Percentiles rank a stretch among this genome's conserved stretches.
These are phyloP conservation scores for Ennomos quercinarius DNA, from an alignment of 2,888 invertebrate species.

Conservation along the genomic window DNA sequence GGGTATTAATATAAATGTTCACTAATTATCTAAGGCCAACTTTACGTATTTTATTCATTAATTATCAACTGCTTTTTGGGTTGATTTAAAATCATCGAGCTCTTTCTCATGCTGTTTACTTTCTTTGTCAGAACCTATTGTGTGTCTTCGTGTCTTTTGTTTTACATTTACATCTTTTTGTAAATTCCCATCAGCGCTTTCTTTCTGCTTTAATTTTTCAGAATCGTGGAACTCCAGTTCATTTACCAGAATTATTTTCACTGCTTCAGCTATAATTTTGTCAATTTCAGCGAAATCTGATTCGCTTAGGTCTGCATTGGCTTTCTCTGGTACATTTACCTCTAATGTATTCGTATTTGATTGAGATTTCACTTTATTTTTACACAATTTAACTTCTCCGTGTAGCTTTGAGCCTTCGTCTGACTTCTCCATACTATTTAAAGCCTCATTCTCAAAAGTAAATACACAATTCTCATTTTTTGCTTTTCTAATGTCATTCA, in stretches of 20 bases:
- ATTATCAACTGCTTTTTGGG: not conserved
- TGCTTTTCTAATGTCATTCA: too few relatives aligned
- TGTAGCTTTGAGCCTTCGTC: too few relatives aligned
- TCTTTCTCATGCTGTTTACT: slow-evolving; percentile 3
- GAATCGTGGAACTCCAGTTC: slow-evolving; percentile 30
- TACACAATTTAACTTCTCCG: too few relatives aligned
- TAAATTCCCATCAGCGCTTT: not conserved
- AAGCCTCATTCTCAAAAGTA: too few relatives aligned
- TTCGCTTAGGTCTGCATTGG: slow-evolving; percentile 17
- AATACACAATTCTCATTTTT: not conserved
- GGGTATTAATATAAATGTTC: too few relatives aligned
- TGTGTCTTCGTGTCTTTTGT: not conserved
- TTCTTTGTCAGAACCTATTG: not conserved
- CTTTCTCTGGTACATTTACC: not conserved
- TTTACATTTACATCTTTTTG: not conserved
- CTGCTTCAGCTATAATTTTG: slow-evolving; percentile 45
- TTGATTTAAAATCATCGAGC: slow-evolving; percentile 1
- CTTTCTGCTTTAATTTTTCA: slow-evolving; percentile 11
- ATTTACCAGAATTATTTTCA: slow-evolving; percentile 43
- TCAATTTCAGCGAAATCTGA: slow-evolving; percentile 41
- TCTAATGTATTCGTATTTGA: not conserved
- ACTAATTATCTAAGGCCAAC: slow-evolving; percentile 35
- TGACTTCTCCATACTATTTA: too few relatives aligned
- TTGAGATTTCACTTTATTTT: too few relatives aligned
- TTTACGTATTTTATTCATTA: slow-evolving; percentile 32